These are phyloP conservation scores for Synanthedon myopaeformis DNA, from an alignment of 2,888 invertebrate species.

Conservation along the genomic window DNA sequence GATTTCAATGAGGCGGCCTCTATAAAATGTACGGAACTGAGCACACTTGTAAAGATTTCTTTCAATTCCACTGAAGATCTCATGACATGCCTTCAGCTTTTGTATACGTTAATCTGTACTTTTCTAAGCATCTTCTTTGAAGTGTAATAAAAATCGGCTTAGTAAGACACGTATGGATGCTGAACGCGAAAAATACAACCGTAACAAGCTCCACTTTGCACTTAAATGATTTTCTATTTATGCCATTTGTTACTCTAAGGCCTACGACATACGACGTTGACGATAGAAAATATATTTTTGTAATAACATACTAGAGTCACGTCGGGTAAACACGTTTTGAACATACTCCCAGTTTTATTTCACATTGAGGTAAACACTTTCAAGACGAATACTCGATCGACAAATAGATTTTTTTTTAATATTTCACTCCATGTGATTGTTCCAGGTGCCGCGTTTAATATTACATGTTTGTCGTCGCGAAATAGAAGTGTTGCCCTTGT, in stretches of 20 bases:
- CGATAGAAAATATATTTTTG: constrained; percentile 32
- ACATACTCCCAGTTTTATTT: constrained; percentile 54
- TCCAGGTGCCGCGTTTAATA: not conserved
- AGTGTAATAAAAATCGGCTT: constrained; percentile 65
- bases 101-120: constrained; percentile 45
- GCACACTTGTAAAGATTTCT: constrained; percentile 16
- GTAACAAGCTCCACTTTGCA: constrained; percentile 16
- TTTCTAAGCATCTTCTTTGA: constrained; percentile 46
- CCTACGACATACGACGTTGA: constrained; percentile 11
- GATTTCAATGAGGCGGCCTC: constrained; percentile 14
- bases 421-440: constrained; percentile 2
- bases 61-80: constrained; percentile 22
- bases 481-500: too few relatives aligned
- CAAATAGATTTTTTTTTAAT: constrained; percentile 39
- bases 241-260: constrained; percentile 11
- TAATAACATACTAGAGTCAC: constrained; percentile 30
- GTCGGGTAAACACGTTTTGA: constrained; percentile 43
- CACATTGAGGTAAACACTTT: constrained; percentile 48
- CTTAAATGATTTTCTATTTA: constrained; percentile 11
- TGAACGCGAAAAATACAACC: constrained; percentile 35
- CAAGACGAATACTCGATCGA: constrained; percentile 50
- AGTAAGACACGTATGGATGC: constrained; percentile 40
- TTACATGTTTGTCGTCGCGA: too few relatives aligned
- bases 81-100: constrained; percentile 23
- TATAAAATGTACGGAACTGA: constrained; percentile 6